Evolutionary conservation across 2,113 vertebrate species (phyloP), one percentile per base, ranked within the genome.

Genomic region (Paramisgurnus dabryanus): DNA sequence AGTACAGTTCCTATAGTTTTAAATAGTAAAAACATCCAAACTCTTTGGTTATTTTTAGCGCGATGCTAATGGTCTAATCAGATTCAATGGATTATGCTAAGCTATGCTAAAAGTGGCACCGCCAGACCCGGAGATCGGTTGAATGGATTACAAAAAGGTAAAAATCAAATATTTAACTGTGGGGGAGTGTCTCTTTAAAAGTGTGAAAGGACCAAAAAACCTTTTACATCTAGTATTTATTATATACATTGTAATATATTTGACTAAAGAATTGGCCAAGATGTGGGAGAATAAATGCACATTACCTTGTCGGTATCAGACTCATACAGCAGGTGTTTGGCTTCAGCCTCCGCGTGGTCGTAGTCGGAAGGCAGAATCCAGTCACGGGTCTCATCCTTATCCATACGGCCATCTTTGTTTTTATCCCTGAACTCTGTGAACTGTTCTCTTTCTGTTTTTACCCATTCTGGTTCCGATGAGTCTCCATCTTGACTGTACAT

Each of bases 321-420:
- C 49, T 99, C 98, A 0, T 97, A 98, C 78, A 99, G 93, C 5
- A 99, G 93, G 85, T 99, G 98, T 39, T 96, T 95, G 15, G 98
- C 96, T 79, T 99, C 98, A 0, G 98, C 97, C 53, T 99, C 98
- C 0, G 97, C 96, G 0, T 99, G 98, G 86, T 99, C 98, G 0
- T 99, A 99, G 78, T 99, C 97, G 0, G 93, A 95, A 2, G 98
- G 98, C 13, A 99, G 91, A 85, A 99, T 99, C 97, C 98, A 99
- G 58, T 98, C 97, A 79, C 94, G 95, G 64, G 97, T 98, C 85
- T 99, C 98, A 0, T 97, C 96, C 65, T 95, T 95, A 91, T 99
- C 96, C 98, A 99, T 99, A 63, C 94, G 96, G 0, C 98, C 97
- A 0, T 99, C 98, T 41, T 93, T 95, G 88, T 99, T 98, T 87